A percentile compares a stretch with the other conserved stretches of the same genome.
Conservation (phyloP, 1,140 invertebrate species). For the Drosophila mojavensis region DNA sequence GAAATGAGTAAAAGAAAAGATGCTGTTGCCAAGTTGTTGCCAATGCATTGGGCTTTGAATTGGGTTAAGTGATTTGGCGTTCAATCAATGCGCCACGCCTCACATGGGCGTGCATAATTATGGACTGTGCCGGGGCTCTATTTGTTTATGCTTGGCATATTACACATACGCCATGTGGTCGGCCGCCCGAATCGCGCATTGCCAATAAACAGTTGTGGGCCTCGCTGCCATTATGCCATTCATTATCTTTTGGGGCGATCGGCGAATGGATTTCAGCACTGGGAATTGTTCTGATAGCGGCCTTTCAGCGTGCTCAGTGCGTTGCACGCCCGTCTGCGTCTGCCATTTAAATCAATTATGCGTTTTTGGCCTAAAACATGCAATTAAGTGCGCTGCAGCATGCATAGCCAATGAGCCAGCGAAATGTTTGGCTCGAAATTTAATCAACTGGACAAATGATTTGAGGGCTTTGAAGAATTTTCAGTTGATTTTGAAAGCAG, state of each 20-base stretch:
- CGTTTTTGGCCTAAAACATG: conserved; percentile 48
- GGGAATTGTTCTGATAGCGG: conserved; percentile 38
- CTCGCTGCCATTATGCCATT: conserved; percentile 49
- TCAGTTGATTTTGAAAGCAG: neutral
- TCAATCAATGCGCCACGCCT: conserved; percentile 58
- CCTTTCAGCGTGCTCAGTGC: conserved; percentile 1
- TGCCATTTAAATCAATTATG: conserved; percentile 73
- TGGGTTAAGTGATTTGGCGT: conserved; percentile 76
- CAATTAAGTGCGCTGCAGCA: conserved; percentile 26
- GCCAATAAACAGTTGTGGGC: conserved; percentile 59
- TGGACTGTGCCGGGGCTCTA: conserved; percentile 43
- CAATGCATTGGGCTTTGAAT: conserved; percentile 56
- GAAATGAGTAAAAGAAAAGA: too few species aligned
- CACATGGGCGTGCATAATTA: conserved; percentile 52
- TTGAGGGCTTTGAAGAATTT: conserved; percentile 28
- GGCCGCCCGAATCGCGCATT: conserved; percentile 33
- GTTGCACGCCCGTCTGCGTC: conserved; percentile 4
- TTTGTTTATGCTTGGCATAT: conserved; percentile 62
- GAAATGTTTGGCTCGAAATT: conserved; percentile 26
- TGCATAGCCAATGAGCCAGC: conserved; percentile 9
- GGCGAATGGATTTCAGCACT: conserved; percentile 38
- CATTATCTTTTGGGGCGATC: conserved; percentile 58
- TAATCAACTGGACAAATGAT: conserved; percentile 37
- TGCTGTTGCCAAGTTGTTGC: conserved; percentile 64
- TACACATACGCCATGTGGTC: conserved; percentile 50